Evolutionary conservation across 92 coral and sea anemone genomes (phyloP).

Genomic region (Nematostella vectensis): DNA sequence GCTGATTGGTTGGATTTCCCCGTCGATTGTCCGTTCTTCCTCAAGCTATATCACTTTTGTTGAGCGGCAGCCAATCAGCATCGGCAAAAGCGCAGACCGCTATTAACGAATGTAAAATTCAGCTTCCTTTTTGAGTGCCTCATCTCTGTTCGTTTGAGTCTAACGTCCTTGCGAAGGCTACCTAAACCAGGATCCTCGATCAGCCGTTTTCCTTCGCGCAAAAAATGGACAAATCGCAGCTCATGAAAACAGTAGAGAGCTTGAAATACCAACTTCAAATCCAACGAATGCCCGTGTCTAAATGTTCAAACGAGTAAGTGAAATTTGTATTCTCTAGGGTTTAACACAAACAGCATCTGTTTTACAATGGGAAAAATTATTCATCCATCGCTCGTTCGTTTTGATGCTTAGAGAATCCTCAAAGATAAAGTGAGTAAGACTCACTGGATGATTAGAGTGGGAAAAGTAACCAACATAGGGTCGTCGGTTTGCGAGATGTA

Average conservation of each 20-base stretch:
- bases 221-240: conserved; percentile 82
- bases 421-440: too few relatives aligned
- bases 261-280: conserved; percentile 85
- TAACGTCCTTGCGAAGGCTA: not conserved
- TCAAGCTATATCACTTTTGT: conserved; percentile 27
- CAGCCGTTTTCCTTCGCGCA: not conserved
- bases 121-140: conserved; percentile 3
- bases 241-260: conserved; percentile 90
- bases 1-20: not conserved
- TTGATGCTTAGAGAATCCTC: too few relatives aligned
- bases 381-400: too few relatives aligned
- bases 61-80: conserved; percentile 15
- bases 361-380: too few relatives aligned
- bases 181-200: not conserved
- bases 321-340: not conserved
- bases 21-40: conserved; percentile 31
- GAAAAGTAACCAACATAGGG: too few relatives aligned
- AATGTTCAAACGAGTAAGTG: conserved; percentile 96
- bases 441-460: too few relatives aligned
- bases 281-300: conserved; percentile 90
- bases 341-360: too few relatives aligned
- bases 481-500: too few relatives aligned
- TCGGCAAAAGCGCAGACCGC: conserved; percentile 11
- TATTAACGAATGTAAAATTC: conserved; percentile 18
- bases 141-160: conserved; percentile 10